Evolutionary conservation across 64 coral and sea anemone genomes (phyloP).

Genomic region (Pocillopora verrucosa): DNA sequence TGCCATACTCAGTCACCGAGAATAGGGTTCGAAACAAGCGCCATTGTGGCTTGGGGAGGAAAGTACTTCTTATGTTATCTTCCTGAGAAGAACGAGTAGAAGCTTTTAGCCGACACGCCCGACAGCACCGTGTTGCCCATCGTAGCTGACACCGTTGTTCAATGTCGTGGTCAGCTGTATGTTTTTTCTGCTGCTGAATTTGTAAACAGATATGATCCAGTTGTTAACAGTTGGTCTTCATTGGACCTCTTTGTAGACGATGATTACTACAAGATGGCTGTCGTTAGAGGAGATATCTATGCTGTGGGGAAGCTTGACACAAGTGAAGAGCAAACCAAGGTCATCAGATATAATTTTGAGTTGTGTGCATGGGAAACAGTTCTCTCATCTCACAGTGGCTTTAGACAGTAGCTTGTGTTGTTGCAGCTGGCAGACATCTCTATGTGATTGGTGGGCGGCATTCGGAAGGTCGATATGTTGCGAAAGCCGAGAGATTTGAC

Average conservation of each 20-base stretch:
- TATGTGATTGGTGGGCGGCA: neutral
- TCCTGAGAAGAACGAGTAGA: neutral
- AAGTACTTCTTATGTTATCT: neutral
- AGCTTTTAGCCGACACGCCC: neutral
- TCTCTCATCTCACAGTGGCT: no score
- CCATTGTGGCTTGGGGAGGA: neutral
- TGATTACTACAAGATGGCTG: neutral
- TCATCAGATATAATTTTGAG: neutral
- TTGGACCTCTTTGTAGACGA: neutral
- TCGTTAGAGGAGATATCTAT: neutral
- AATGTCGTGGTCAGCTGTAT: neutral
- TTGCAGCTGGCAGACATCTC: neutral
- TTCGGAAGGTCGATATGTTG: neutral
- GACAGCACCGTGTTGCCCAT: neutral
- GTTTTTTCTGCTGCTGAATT: neutral
- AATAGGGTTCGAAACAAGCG: neutral
- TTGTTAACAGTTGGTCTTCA: neutral
- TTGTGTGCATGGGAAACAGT: no score
- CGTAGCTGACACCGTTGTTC: neutral
- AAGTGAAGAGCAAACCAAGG: neutral
- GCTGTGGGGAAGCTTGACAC: neutral
- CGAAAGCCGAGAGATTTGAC: slow-evolving; percentile 5
- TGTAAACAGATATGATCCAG: neutral
- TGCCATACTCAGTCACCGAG: neutral
- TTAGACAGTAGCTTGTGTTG: neutral